phyloP scores from a whole-genome alignment of 2,888 invertebrate genomes.

The Tanypteryx hageni region DNA sequence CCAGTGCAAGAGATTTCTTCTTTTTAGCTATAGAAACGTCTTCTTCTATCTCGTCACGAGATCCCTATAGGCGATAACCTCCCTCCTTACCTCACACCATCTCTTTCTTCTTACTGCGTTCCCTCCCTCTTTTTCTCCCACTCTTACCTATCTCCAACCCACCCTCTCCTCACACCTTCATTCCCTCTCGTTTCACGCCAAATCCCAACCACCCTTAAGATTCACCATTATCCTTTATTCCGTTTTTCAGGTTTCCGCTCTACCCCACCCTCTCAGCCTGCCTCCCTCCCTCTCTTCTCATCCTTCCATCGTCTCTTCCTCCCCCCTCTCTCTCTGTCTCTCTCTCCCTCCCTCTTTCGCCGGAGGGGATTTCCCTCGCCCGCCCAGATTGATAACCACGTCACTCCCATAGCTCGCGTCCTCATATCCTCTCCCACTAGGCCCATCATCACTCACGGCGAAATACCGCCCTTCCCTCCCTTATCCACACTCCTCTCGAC shows the following conservation, averaged over 20 bases:
- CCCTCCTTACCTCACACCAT: neutral
- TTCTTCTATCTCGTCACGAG: neutral
- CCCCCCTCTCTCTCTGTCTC: neutral
- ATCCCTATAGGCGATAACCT: neutral
- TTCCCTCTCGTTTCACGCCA: no score
- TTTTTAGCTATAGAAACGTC: neutral
- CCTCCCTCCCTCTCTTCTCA: no score
- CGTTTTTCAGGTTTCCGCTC: neutral
- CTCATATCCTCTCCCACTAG: neutral
- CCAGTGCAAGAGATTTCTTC: neutral
- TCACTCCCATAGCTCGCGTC: neutral
- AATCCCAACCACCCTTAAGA: no score
- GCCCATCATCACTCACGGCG: neutral
- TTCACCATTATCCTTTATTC: neutral
- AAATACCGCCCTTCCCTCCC: neutral
- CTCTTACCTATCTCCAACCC: no score
- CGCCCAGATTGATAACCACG: slow-evolving; percentile 51
- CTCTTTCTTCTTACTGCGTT: no score
- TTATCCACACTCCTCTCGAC: neutral
- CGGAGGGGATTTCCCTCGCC: slow-evolving; percentile 12
- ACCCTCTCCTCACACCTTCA: no score
- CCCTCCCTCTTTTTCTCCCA: no score
- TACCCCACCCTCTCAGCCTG: no score
- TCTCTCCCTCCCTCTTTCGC: neutral
- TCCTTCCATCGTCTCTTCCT: no score